Percentiles rank a stretch among this genome's conserved stretches.
phyloP scores from a whole-genome alignment of 2,888 invertebrate species.

The Nasonovia ribisnigri region DNA sequence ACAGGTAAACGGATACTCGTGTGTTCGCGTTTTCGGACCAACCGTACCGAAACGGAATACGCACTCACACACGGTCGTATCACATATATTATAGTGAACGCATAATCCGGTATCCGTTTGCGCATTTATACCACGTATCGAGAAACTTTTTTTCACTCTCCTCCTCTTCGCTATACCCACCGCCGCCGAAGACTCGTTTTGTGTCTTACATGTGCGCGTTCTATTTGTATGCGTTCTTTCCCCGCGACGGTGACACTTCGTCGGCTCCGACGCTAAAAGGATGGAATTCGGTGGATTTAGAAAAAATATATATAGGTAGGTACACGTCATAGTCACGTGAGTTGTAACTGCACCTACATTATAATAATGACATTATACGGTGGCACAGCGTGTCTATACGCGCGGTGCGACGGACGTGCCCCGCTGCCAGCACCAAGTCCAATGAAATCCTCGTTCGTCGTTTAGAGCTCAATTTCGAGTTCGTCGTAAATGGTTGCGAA shows the following conservation, averaged over 20 bases:
- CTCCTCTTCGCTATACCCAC: not conserved
- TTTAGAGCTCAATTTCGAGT: not conserved
- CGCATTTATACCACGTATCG: slow-evolving; percentile 57
- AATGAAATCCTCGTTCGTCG: not conserved
- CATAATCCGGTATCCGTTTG: slow-evolving; percentile 58
- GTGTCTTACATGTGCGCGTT: not conserved
- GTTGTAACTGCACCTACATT: not conserved
- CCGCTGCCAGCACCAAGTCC: not conserved
- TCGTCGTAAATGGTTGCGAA: not conserved
- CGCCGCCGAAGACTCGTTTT: not conserved
- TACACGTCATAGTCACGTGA: not conserved
- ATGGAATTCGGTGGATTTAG: not conserved
- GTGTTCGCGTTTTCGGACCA: slow-evolving; percentile 38
- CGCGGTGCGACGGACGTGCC: not conserved
- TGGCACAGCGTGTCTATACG: not conserved
- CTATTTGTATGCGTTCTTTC: not conserved
- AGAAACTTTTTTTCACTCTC: slow-evolving; percentile 42
- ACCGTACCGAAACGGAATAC: slow-evolving; percentile 50
- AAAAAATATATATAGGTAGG: not conserved
- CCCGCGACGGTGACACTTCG: not conserved
- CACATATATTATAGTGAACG: not conserved
- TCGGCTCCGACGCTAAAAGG: not conserved
- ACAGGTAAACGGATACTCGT: slow-evolving; percentile 57
- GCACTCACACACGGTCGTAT: not conserved
- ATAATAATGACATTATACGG: not conserved